These are phyloP conservation scores for Standfussiana lucernea DNA, from an alignment of 2,888 invertebrate species.

Conservation along the genomic window DNA sequence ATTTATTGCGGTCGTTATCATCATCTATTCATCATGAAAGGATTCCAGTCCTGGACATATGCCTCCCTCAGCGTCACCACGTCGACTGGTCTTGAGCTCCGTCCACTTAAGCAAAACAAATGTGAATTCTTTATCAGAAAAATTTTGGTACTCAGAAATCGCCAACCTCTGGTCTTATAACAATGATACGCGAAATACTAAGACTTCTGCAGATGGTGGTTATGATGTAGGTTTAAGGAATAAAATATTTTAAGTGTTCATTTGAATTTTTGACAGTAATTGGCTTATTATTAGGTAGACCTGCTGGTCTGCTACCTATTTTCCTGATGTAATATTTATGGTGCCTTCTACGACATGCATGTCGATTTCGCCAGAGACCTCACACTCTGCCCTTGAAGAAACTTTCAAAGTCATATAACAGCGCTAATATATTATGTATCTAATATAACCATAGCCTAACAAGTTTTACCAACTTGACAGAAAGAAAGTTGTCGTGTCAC, in stretches of 20 bases:
- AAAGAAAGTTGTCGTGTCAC: conserved; percentile 53
- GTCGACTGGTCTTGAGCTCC: not conserved
- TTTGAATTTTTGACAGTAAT: not conserved
- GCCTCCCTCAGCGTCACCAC: not conserved
- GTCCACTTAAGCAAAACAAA: not conserved
- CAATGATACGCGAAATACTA: not conserved
- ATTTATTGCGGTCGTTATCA: not conserved
- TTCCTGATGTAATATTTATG: not conserved
- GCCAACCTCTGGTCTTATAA: not conserved
- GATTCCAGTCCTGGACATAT: not conserved
- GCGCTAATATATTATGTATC: conserved; percentile 36
- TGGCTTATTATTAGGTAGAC: not conserved
- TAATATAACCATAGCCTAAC: conserved; percentile 22
- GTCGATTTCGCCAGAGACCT: not conserved
- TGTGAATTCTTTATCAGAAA: no score
- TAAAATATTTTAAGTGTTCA: not conserved
- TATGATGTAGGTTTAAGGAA: not conserved
- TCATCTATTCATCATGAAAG: not conserved
- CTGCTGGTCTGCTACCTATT: not conserved
- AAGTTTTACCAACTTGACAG: conserved; percentile 15
- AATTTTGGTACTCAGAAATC: not conserved
- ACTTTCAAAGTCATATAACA: conserved; percentile 52
- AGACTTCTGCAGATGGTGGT: not conserved
- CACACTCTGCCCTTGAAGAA: conserved; percentile 37
- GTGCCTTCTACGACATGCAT: not conserved